Percentiles rank a stretch among this genome's conserved stretches.
Evolutionary conservation across 2,797 vertebrate genomes (phyloP).

Genomic region (Paramormyrops hopkinsi): DNA sequence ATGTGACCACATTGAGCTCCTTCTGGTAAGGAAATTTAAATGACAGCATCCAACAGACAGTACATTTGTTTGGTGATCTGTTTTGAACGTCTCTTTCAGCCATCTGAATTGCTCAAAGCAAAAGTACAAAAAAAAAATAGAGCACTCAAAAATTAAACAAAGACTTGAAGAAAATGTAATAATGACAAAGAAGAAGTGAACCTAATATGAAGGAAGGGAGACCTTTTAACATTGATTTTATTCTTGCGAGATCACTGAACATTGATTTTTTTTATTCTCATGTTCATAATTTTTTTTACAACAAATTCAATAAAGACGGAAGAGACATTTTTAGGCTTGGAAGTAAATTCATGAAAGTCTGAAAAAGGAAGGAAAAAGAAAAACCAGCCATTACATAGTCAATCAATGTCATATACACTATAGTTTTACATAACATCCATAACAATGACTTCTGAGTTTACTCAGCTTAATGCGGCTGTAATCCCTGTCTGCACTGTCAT

Average conservation of each 20-base stretch:
- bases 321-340: slow-evolving; percentile 36
- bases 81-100: background rate
- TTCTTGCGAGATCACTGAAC: slow-evolving; percentile 22
- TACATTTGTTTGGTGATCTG: background rate
- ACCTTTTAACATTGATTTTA: slow-evolving; percentile 16
- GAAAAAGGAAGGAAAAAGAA: slow-evolving; percentile 18
- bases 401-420: slow-evolving; percentile 30
- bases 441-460: slow-evolving; percentile 11
- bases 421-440: slow-evolving; percentile 23
- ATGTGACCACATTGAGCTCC: background rate
- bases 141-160: background rate
- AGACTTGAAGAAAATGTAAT: slow-evolving; percentile 24
- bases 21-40: background rate
- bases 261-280: slow-evolving; percentile 17
- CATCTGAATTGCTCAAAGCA: slow-evolving; percentile 2
- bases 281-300: slow-evolving; percentile 37
- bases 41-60: background rate
- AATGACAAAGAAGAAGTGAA: slow-evolving; percentile 32
- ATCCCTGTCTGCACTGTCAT: slow-evolving; percentile 11
- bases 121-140: background rate
- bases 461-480: slow-evolving; percentile 13
- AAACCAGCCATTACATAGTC: slow-evolving; percentile 37
- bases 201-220: slow-evolving; percentile 38
- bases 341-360: slow-evolving; percentile 24
- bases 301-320: slow-evolving; percentile 34